A percentile compares a stretch with the other conserved stretches of the same genome.
Conservation (phyloP, 2,888 invertebrate species). For the Drosophila anomelani region DNA sequence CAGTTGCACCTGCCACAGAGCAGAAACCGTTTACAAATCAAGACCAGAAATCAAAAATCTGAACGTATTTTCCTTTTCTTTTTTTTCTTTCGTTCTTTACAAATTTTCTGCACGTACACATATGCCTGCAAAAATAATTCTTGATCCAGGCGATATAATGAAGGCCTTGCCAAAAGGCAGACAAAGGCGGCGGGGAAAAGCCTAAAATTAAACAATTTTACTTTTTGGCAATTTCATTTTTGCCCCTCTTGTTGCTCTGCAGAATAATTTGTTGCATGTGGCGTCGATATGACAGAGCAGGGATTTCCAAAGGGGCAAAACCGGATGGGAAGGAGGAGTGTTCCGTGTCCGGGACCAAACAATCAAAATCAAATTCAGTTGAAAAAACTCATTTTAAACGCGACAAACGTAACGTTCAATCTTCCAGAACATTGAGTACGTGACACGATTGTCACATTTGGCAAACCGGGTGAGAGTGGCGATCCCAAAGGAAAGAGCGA, state of each 20-base stretch:
- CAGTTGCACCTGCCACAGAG: conserved; percentile 45
- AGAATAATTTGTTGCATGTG: conserved; percentile 73
- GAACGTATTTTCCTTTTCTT: conserved; percentile 26
- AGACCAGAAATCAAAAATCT: conserved; percentile 37
- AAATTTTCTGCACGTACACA: conserved; percentile 47
- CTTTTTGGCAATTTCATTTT: conserved; percentile 53
- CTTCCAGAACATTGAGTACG: conserved; percentile 83
- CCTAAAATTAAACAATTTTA: conserved; percentile 73
- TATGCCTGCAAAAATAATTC: conserved; percentile 38
- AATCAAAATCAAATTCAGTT: conserved; percentile 79
- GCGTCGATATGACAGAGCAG: conserved; percentile 49
- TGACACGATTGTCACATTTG: conserved; percentile 82
- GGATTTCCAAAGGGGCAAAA: conserved; percentile 16
- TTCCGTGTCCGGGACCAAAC: conserved; percentile 71
- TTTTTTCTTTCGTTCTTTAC: conserved; percentile 34
- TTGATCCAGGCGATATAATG: conserved; percentile 42
- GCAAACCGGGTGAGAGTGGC: conserved; percentile 34
- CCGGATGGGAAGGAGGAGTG: not conserved
- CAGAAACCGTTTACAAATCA: conserved; percentile 37
- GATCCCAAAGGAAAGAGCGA: conserved; percentile 1
- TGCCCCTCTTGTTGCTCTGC: conserved; percentile 32
- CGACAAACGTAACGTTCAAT: conserved; percentile 84
- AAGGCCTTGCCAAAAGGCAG: conserved; percentile 21
- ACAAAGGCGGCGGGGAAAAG: conserved; percentile 37
- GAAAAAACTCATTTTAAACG: conserved; percentile 81